These are phyloP conservation scores for Agapornis canus DNA, from an alignment of 2,797 vertebrate genomes.

Conservation along the genomic window DNA sequence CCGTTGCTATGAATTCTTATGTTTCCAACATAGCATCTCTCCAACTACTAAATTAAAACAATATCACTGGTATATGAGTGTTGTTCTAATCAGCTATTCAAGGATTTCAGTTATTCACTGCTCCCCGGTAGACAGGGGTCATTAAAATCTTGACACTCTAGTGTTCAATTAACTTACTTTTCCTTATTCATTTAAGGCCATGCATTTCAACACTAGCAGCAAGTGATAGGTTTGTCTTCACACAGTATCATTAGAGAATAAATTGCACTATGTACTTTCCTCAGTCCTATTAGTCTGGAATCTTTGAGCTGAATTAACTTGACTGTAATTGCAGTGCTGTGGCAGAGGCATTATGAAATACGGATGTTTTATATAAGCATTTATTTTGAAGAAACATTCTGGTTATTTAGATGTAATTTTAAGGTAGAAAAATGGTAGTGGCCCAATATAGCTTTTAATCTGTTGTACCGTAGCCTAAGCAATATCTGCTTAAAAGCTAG, in stretches of 20 bases:
- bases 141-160: slow-evolving; percentile 21
- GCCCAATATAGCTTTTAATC: not conserved
- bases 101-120: slow-evolving; percentile 5
- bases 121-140: not conserved
- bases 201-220: not conserved
- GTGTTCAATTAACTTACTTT: slow-evolving; percentile 26
- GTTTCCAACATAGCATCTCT: not conserved
- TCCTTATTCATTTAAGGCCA: not conserved
- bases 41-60: not conserved
- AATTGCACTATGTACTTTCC: slow-evolving; percentile 1
- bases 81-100: not conserved
- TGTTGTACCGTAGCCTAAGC: not conserved
- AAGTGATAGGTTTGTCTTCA: slow-evolving; percentile 24
- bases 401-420: not conserved
- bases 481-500: not conserved
- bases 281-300: not conserved
- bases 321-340: not conserved
- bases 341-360: not conserved
- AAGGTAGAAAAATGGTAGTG: not conserved
- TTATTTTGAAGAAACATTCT: not conserved
- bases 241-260: slow-evolving; percentile 17
- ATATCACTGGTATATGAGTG: not conserved
- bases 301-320: slow-evolving; percentile 23
- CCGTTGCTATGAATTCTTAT: not conserved
- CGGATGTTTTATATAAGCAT: not conserved